These are phyloP conservation scores for Timandra comae DNA, from an alignment of 2,888 invertebrate genomes.

Conservation along the genomic window DNA sequence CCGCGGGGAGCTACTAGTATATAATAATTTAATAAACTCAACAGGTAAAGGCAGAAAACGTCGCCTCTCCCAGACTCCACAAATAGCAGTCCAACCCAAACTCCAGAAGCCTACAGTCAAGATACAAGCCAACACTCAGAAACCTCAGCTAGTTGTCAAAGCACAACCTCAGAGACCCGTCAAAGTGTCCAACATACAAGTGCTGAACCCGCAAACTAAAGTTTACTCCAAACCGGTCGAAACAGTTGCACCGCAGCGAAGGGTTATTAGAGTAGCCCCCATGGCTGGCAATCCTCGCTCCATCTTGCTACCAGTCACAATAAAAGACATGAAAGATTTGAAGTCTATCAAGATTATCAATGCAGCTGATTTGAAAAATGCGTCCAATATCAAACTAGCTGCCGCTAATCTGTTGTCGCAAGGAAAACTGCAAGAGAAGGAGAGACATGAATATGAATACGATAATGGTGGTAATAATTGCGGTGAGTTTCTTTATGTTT, in stretches of 20 bases:
- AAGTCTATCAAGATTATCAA: conserved; percentile 85
- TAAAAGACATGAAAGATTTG: conserved; percentile 83
- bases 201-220: conserved; percentile 58
- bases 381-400: conserved; percentile 71
- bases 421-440: conserved; percentile 61
- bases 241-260: conserved; percentile 57
- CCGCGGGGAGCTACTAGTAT: too few relatives aligned
- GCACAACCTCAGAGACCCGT: conserved; percentile 64
- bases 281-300: conserved; percentile 78
- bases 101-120: conserved; percentile 58
- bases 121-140: conserved; percentile 40
- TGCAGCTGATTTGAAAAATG: conserved; percentile 75
- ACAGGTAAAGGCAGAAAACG: conserved; percentile 64
- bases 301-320: conserved; percentile 82
- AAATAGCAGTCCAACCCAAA: conserved; percentile 58
- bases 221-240: conserved; percentile 69
- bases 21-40: too few relatives aligned
- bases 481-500: conserved; percentile 39
- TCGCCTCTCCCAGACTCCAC: conserved; percentile 60
- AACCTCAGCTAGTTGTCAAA: conserved; percentile 63
- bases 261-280: conserved; percentile 63
- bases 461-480: conserved; percentile 51
- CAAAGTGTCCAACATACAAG: conserved; percentile 64
- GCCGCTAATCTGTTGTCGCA: conserved; percentile 70
- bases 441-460: conserved; percentile 55